Conservation (phyloP, 2,113 vertebrate genomes). For the Mus spicilegus region DNA sequence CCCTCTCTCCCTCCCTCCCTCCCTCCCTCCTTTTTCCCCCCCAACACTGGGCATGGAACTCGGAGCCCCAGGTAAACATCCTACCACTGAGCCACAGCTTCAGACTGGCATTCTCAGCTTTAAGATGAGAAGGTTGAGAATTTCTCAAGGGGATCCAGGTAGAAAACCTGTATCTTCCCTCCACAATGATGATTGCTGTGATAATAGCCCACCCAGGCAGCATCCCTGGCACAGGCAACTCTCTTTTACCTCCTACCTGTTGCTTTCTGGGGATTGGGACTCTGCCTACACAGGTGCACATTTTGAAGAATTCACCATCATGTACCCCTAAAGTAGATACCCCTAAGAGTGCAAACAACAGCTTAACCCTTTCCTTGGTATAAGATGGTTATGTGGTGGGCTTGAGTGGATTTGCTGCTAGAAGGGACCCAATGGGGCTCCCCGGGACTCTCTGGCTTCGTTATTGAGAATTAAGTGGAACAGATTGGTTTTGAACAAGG, state of each 20-base stretch:
- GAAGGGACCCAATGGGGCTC: accelerated
- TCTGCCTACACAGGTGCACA: too few species aligned
- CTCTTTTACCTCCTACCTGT: not conserved
- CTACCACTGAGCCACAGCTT: not conserved
- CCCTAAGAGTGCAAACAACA: not conserved
- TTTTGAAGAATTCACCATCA: not conserved
- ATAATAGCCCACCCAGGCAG: not conserved
- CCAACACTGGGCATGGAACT: too few species aligned
- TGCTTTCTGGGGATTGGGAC: not conserved
- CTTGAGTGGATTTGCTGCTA: accelerated
- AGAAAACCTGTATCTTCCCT: not conserved
- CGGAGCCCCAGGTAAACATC: not conserved
- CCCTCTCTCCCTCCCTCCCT: accelerated
- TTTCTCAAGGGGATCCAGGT: not conserved
- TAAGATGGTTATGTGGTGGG: accelerated
- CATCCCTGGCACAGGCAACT: not conserved
- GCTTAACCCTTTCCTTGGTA: not conserved
- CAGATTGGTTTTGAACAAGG: not conserved
- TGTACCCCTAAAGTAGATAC: not conserved
- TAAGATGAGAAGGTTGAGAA: not conserved
- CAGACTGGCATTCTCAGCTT: not conserved
- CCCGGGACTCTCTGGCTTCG: not conserved
- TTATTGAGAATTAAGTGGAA: not conserved
- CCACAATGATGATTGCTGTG: not conserved
- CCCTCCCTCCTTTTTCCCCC: accelerated